Evolutionary conservation across 2,888 invertebrate species (phyloP), one percentile per base, ranked within the genome.

Genomic region (Lepas anatifera): DNA sequence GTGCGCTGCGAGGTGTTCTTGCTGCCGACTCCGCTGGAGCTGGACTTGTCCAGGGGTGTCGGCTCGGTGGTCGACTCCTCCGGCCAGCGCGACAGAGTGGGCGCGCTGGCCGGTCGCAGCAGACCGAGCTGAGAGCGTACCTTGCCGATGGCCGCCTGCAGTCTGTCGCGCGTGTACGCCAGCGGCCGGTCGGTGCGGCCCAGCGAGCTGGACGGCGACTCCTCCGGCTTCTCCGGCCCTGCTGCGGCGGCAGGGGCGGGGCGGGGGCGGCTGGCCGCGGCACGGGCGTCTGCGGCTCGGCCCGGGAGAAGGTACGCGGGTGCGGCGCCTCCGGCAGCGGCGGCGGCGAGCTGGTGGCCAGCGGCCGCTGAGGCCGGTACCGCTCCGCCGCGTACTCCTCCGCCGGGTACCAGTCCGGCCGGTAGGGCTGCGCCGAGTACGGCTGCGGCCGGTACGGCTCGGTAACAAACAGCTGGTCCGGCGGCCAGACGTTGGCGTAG

Each of bases 21-120:
- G 77, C 92, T 92, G 72, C 92, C 93, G 58, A 58, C 25, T 7
- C 58, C 58, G 32, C 58, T 58, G 7, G 58, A 58, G 78, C 91
- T 91, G 48, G 92, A 92, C 77, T 91, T 92, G 27, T 66, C 64
- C 91, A 91, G 68, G 92, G 86, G 77, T 90, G 90, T 79, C 58
- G 29, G 58, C 32, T 58, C 58, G 22, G 39, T 13, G n/a, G n/a
- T n/a, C 18, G 48, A 6, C 48, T 37, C 39, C 16, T 66, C 64
- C 16, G 64, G 64, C 64, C 39, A 37, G 25, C 64, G 39, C 7
- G 39, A 39, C 68, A 74, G 68, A 58, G 74, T 75, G 25, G 75
- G 75, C 68, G 74, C 75, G 70, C 73, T 74, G 71, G 73, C 71
- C 27, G 72, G 74, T 35, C 58, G 58, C 58, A 58, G 58, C 58